Evolutionary conservation across 1,140 invertebrate species (phyloP).

Genomic region (Hylaeus volcanicus): DNA sequence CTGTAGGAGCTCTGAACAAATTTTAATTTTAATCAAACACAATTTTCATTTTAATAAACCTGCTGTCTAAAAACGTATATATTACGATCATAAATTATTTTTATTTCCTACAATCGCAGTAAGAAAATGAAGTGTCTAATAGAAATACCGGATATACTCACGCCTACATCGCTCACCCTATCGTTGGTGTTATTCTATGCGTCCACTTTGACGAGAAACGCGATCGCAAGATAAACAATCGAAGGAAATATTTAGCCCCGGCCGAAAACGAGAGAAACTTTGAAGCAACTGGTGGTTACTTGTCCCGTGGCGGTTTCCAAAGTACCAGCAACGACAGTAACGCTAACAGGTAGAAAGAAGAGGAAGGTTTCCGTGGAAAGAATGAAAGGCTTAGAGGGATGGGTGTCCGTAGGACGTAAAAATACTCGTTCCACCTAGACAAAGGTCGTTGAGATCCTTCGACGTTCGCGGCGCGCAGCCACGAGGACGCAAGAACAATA

Average conservation of each 20-base stretch:
- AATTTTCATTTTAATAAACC: no score
- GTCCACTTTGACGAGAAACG: not conserved
- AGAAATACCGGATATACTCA: no score
- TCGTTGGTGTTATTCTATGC: no score
- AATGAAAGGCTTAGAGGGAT: constrained; percentile 72
- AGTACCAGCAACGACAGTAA: constrained; percentile 34
- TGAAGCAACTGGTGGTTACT: constrained; percentile 30
- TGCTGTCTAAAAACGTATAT: no score
- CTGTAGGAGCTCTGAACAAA: no score
- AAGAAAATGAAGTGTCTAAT: no score
- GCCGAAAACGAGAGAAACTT: not conserved
- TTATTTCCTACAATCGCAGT: no score
- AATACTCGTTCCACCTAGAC: constrained; percentile 62
- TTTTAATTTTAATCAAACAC: no score
- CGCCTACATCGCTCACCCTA: no score
- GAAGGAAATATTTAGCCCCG: not conserved
- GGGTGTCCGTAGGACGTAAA: constrained; percentile 67
- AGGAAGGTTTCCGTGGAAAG: constrained; percentile 39
- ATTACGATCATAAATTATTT: no score
- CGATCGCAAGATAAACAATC: not conserved
- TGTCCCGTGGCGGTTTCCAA: constrained; percentile 10
- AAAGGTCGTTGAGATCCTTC: constrained; percentile 61
- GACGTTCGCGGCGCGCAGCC: constrained; percentile 59
- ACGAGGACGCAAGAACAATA: constrained; percentile 74
- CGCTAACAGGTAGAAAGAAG: constrained; percentile 34